Base-by-base conservation (phyloP, 2,888 invertebrate species). In the Chironomus riparius region DNA sequence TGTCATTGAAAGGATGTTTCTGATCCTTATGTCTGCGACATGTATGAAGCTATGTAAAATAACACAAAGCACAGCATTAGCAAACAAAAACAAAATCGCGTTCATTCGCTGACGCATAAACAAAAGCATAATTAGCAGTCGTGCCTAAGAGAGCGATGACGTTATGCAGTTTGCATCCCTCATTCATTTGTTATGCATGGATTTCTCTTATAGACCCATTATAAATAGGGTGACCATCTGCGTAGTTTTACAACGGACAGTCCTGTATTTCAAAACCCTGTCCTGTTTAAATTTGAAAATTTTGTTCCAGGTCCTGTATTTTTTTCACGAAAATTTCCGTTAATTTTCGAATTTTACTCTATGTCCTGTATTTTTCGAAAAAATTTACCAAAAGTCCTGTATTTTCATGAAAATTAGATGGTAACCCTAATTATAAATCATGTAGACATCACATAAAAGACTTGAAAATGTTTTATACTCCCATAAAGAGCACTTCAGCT, bases 121-220 rank as follows among this genome's bases (percentile, higher is more conserved):
- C 70, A 70, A 70, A 47, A 48, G 47, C 10, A 70, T 70, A 70
- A 70, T 70, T 70, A 70, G 70, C 48, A 47, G 21, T 70, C 70
- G 70, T 70, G 70, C 48, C 22, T 22, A 70, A 70, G 70, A 70
- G 70, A 48, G 7, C 47, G 18, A 13, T 65, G 65, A 65, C 65
- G 22, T 13, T 18, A 18, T 56, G 22, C 22, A 24, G 2, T 65
- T 65, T 13, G 13, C 13, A 47, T 21, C 47, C 68, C 13, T 68
- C 15, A 68, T 22, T 4, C 24, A 69, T 69, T 50, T 50, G 15
- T 65, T n/a, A 21, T 65, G 1, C 62, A 18, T 65, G 7, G 5
- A 5, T 65, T 10, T 65, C 12, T 21, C 2, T 21, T 13, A 6
- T 21, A 13, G 65, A 13, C 21, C 22, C 4, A 12, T n/a, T 47